phyloP scores from a whole-genome alignment of 2,888 invertebrate genomes.

The Folsomia manolachei region DNA sequence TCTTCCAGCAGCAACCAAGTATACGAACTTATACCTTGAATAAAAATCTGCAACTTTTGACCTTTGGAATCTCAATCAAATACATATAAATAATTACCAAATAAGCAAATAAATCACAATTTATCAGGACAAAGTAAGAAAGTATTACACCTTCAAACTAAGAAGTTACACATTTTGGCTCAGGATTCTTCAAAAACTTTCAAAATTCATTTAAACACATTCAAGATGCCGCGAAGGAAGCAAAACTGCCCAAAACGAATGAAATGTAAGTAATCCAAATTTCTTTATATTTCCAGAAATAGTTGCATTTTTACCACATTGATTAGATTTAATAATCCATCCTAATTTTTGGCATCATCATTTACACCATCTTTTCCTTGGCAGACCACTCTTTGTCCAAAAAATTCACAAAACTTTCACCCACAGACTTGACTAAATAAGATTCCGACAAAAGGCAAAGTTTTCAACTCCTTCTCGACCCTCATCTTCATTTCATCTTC shows the following conservation, averaged over 20 bases:
- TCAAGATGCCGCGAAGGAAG: constrained; percentile 58
- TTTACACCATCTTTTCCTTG: background rate
- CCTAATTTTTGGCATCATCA: background rate
- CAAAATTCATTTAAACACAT: constrained; percentile 10
- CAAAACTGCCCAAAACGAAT: constrained; percentile 60
- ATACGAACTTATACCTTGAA: constrained; percentile 3
- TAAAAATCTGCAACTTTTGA: background rate
- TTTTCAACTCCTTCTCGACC: background rate
- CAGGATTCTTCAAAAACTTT: background rate
- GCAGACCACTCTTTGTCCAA: background rate
- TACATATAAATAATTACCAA: constrained; percentile 7
- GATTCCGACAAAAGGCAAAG: background rate
- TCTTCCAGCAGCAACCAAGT: constrained; percentile 5
- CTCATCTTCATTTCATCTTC: background rate
- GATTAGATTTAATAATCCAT: background rate
- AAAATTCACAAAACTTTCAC: background rate
- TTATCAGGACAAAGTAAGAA: too few relatives aligned
- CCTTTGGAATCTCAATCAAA: background rate
- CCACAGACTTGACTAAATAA: background rate
- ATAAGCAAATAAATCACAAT: too few relatives aligned
- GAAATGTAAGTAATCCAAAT: constrained; percentile 58
- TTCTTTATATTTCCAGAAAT: constrained; percentile 18
- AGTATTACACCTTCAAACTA: background rate
- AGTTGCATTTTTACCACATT: background rate
- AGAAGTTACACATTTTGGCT: background rate